Evolutionary conservation across 2,888 invertebrate species (phyloP).

Genomic region (Apeira syringaria): DNA sequence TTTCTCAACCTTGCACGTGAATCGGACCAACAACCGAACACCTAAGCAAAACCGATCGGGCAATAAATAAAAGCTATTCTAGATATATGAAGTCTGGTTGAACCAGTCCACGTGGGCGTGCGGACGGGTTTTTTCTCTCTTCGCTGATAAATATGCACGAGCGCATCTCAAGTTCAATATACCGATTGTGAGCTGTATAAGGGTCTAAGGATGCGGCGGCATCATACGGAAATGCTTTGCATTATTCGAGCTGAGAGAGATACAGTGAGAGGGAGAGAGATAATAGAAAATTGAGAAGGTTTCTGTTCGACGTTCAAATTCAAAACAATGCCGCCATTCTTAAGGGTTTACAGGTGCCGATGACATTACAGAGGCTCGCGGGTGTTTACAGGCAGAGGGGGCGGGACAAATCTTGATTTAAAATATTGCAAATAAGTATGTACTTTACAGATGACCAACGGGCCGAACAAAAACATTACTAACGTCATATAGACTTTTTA

Average conservation of each 20-base stretch:
- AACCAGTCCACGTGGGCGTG: constrained; percentile 49
- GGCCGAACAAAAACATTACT: too few species aligned
- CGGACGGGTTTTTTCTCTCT: constrained; percentile 51
- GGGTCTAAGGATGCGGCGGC: constrained; percentile 22
- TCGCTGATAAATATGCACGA: constrained; percentile 54
- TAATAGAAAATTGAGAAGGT: constrained; percentile 1
- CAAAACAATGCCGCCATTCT: too few species aligned
- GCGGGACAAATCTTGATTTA: too few species aligned
- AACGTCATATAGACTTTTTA: too few species aligned
- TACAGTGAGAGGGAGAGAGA: neutral
- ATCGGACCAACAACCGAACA: constrained; percentile 18
- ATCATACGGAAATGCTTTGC: constrained; percentile 26
- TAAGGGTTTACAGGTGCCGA: too few species aligned
- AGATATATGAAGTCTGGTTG: constrained; percentile 42
- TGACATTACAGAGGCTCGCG: too few species aligned
- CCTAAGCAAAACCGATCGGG: constrained; percentile 36
- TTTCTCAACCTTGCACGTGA: constrained; percentile 29
- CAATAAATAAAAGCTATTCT: constrained; percentile 58
- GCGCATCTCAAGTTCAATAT: constrained; percentile 52
- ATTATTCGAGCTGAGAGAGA: neutral
- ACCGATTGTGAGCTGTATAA: constrained; percentile 37
- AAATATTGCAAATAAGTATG: too few species aligned
- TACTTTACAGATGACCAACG: too few species aligned
- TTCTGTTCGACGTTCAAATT: too few species aligned
- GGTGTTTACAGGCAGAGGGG: too few species aligned